A percentile compares a stretch with the other conserved stretches of the same genome.
These are phyloP conservation scores for Grus americana DNA, from an alignment of 2,113 vertebrate species.

Conservation along the genomic window DNA sequence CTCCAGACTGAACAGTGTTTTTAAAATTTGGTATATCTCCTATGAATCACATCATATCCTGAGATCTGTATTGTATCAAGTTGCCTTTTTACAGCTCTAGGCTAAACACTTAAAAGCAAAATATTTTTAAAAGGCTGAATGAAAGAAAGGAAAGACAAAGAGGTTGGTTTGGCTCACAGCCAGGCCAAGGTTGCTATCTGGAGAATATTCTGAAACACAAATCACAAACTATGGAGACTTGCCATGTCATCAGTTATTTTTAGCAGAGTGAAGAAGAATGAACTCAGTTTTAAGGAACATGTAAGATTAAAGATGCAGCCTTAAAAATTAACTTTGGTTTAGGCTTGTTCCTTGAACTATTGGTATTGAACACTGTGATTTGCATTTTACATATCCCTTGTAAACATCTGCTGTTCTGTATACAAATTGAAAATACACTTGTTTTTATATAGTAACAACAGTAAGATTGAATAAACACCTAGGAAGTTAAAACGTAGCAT, in stretches of 20 bases:
- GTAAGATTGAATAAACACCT: neutral
- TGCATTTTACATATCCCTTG: neutral
- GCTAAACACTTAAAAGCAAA: constrained; percentile 26
- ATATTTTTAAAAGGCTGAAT: constrained; percentile 21
- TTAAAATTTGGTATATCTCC: neutral
- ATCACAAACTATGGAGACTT: neutral
- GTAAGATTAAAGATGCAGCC: neutral
- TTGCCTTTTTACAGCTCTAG: constrained; percentile 32
- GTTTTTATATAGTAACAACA: neutral
- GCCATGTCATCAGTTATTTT: neutral
- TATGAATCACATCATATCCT: neutral
- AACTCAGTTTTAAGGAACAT: neutral
- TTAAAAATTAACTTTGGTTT: neutral
- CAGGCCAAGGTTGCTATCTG: constrained; percentile 6
- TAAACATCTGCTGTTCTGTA: neutral
- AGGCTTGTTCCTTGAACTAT: neutral
- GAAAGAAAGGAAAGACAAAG: constrained; percentile 13
- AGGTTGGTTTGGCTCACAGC: neutral
- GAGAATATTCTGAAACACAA: constrained; percentile 19
- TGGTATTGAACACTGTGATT: neutral
- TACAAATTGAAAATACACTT: neutral
- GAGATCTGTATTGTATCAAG: neutral
- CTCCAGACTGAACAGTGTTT: neutral
- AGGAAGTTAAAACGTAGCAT: neutral
- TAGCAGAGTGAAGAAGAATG: neutral